phyloP scores from a whole-genome alignment of 2,888 invertebrate genomes.

The Polydrusus tereticollis region DNA sequence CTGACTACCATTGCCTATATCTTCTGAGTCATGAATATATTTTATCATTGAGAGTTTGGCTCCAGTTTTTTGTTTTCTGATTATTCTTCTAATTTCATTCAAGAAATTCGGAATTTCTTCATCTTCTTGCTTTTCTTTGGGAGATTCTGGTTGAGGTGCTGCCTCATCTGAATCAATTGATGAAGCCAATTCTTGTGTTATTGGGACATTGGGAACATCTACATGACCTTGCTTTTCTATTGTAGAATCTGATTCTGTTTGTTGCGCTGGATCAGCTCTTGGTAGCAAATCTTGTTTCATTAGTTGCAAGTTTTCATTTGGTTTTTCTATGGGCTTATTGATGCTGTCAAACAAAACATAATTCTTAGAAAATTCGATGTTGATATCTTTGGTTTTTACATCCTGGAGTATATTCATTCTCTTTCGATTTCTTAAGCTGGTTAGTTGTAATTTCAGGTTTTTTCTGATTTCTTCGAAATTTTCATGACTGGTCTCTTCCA shows the following conservation, averaged over 20 bases:
- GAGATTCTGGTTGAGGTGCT: background rate
- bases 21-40: background rate
- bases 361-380: background rate
- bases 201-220: slow-evolving; percentile 32
- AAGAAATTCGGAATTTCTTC: slow-evolving; percentile 48
- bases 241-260: background rate
- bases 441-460: slow-evolving; percentile 57
- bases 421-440: slow-evolving; percentile 56
- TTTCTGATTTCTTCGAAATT: slow-evolving; percentile 56
- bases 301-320: background rate
- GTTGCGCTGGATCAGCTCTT: background rate
- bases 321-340: background rate
- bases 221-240: slow-evolving; percentile 23
- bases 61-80: slow-evolving; percentile 48
- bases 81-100: slow-evolving; percentile 54
- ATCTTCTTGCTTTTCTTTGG: slow-evolving; percentile 11
- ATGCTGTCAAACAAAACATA: background rate
- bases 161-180: background rate
- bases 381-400: slow-evolving; percentile 12
- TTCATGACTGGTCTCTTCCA: background rate
- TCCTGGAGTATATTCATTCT: slow-evolving; percentile 48
- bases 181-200: too few relatives aligned
- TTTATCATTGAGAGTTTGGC: background rate
- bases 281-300: background rate
- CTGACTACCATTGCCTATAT: background rate